Evolutionary conservation across 2,888 invertebrate species (phyloP).

Genomic region (Notodonta ziczac): DNA sequence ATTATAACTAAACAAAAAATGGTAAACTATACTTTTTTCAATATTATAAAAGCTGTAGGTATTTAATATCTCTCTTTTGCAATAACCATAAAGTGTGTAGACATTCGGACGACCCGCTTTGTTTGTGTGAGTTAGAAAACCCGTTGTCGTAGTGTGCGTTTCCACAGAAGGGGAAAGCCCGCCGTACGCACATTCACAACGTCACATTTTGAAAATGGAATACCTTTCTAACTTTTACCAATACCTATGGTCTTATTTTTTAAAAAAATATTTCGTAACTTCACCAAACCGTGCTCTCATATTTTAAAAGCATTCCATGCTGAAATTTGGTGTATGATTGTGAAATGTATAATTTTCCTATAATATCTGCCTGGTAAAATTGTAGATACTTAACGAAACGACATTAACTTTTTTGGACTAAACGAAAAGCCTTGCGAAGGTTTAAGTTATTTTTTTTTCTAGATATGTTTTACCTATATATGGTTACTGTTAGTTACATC

Average conservation of each 20-base stretch:
- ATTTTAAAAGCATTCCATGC: slow-evolving; percentile 11
- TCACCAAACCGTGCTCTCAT: slow-evolving; percentile 10
- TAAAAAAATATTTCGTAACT: slow-evolving; percentile 16
- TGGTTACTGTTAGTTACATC: too few relatives aligned
- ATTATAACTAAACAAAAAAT: not conserved
- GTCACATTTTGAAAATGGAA: slow-evolving; percentile 73
- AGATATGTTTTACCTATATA: too few relatives aligned
- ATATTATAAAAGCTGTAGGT: not conserved
- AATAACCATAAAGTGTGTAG: not conserved
- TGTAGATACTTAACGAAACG: too few relatives aligned
- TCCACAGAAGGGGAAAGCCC: slow-evolving; percentile 70
- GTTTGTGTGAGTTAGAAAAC: slow-evolving; percentile 35
- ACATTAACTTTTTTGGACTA: too few relatives aligned
- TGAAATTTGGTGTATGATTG: not conserved
- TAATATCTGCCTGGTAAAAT: too few relatives aligned
- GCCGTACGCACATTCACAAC: slow-evolving; percentile 56
- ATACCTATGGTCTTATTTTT: slow-evolving; percentile 41
- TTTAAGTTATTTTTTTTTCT: too few relatives aligned
- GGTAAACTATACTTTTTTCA: not conserved
- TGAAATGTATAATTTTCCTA: too few relatives aligned
- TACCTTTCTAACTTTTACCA: slow-evolving; percentile 68
- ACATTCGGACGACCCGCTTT: slow-evolving; percentile 9
- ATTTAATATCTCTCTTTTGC: not conserved
- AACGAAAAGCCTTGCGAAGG: too few relatives aligned
- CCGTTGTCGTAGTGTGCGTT: slow-evolving; percentile 56